Base-by-base conservation (phyloP, 1,140 invertebrate species). In the Psilanteris sp. region DNA sequence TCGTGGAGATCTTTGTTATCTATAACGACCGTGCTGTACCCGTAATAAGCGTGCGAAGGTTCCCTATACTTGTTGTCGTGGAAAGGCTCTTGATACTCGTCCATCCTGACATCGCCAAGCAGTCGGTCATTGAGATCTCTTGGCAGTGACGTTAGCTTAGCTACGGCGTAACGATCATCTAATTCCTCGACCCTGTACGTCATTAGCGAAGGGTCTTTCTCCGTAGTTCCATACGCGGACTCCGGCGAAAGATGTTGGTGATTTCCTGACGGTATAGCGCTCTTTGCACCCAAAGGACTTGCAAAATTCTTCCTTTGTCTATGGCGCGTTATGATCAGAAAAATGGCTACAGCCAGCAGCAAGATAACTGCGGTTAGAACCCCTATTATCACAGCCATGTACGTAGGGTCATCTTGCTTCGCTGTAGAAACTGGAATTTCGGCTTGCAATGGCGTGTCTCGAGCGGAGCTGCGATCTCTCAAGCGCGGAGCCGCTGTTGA, bases 381-480 rank as follows among this genome's bases (percentile, higher is more conserved):
- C 1, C 92, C 92, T 71, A 93, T 91, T 79, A 93, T 91, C 76
- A 93, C 89, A 2, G 92, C 92, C 85, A 93, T 91, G 81, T 91
- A 91, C 3, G 89, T 90, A 41, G 91, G 89, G 52, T 89, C 89
- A 50, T 90, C 89, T 43, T 89, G 87, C 44, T 86, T 87, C 6
- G 86, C 88, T 1, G 84, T 87, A 10, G 86, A 87, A 11, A 89
- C 86, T 14, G 89, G 84, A 36, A 87, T 79, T 72, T 87, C 84
- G 5, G 81, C 79, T 54, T 83, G 87, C 11, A 83, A 71, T 62
- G 80, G 86, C 79, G 81, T 83, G 73, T 88, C 83, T 16, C 82
- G 81, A 3, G 79, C 79, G 0, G 81, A 83, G 73, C 79, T 83
- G 29, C 85, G 87, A 70, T 91, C 89, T 64, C 90, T 89, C 39